Percentiles rank a stretch among this genome's conserved stretches.
Evolutionary conservation across 2,888 invertebrate species (phyloP).

Genomic region (Eremobia ochroleuca): DNA sequence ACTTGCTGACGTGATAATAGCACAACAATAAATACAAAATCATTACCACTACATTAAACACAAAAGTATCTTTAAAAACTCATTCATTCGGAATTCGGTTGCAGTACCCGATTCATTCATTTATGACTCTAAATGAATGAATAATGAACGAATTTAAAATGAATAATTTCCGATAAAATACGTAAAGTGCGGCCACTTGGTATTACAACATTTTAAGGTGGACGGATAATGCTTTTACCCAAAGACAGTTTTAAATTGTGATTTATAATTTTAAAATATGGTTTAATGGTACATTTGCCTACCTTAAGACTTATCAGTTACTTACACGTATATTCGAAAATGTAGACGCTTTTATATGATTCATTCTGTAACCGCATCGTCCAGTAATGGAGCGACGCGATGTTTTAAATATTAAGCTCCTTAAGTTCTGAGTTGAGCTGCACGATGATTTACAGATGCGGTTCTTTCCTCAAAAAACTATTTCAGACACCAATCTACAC

Average conservation of each 20-base stretch:
- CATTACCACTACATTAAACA: slow-evolving; percentile 13
- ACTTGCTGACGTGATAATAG: background rate
- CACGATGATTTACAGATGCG: too few relatives aligned
- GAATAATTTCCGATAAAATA: slow-evolving; percentile 18
- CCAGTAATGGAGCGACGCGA: slow-evolving; percentile 22
- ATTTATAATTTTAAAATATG: slow-evolving; percentile 16
- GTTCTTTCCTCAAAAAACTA: too few relatives aligned
- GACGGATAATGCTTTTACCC: background rate
- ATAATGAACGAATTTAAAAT: slow-evolving; percentile 17
- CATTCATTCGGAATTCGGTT: slow-evolving; percentile 41
- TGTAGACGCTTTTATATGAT: slow-evolving; percentile 40
- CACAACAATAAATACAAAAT: slow-evolving; percentile 11
- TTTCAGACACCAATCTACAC: too few relatives aligned
- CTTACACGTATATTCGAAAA: slow-evolving; percentile 32
- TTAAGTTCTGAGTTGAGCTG: too few relatives aligned
- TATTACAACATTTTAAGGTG: background rate
- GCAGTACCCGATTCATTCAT: slow-evolving; percentile 31
- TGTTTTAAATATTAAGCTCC: background rate
- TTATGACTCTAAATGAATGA: slow-evolving; percentile 28
- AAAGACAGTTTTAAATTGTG: background rate
- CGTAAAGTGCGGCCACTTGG: background rate
- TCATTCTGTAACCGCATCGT: slow-evolving; percentile 25
- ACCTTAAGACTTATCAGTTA: slow-evolving; percentile 45
- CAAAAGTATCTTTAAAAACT: slow-evolving; percentile 13
- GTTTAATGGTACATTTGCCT: slow-evolving; percentile 4